Percentiles rank a stretch among this genome's conserved stretches.
phyloP scores from a whole-genome alignment of 2,113 vertebrate genomes.

The Argyrosomus japonicus region DNA sequence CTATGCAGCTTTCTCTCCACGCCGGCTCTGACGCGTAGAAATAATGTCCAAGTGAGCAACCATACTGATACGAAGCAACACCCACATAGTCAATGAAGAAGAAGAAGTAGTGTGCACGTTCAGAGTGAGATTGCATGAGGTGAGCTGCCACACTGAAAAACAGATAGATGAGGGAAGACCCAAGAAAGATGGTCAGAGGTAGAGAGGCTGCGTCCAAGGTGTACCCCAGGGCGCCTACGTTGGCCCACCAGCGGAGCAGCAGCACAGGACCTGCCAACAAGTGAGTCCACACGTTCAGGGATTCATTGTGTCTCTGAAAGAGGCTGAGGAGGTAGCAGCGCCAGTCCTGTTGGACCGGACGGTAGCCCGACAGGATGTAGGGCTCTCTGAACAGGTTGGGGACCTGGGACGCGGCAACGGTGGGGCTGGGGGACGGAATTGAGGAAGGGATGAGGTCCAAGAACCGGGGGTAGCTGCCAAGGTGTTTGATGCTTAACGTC shows the following conservation, averaged over 20 bases:
- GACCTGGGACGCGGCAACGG: constrained; percentile 86
- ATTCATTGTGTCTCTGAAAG: constrained; percentile 95
- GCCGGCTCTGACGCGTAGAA: constrained; percentile 90
- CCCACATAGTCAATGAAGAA: constrained; percentile 95
- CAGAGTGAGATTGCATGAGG: constrained; percentile 92
- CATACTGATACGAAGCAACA: constrained; percentile 92
- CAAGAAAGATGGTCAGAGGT: constrained; percentile 88
- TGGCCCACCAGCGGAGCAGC: constrained; percentile 88
- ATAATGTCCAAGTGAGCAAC: constrained; percentile 91
- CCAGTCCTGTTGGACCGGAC: constrained; percentile 89
- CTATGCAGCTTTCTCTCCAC: constrained; percentile 87
- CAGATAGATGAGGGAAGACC: constrained; percentile 89
- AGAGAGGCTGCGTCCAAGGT: constrained; percentile 75
- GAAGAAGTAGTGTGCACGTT: constrained; percentile 91
- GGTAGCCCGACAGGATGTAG: constrained; percentile 91
- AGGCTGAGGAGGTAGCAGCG: constrained; percentile 92
- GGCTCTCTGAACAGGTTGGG: constrained; percentile 92
- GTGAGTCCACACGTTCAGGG: constrained; percentile 95
- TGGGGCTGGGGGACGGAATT: constrained; percentile 81
- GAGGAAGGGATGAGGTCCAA: constrained; percentile 82
- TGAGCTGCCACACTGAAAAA: constrained; percentile 91
- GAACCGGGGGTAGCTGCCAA: constrained; percentile 85
- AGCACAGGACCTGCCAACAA: constrained; percentile 86
- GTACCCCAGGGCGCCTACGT: constrained; percentile 80
- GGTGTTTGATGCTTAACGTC: constrained; percentile 87